Percentiles rank a stretch among this genome's conserved stretches.
These are phyloP conservation scores for Aphaenogaster rudis DNA, from an alignment of 1,140 invertebrate species.

Conservation along the genomic window DNA sequence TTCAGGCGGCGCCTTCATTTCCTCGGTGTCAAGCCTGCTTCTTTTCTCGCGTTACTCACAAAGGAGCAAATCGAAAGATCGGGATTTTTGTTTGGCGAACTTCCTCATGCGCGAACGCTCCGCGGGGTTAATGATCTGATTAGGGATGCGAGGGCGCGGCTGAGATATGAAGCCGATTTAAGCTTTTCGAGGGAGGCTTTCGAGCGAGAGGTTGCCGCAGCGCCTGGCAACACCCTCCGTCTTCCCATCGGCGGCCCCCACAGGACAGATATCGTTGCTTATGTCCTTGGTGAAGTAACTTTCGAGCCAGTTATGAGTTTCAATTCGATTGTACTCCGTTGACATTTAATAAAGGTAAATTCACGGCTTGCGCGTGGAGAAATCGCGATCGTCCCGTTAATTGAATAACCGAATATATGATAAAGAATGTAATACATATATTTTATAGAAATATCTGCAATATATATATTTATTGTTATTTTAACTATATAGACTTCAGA, in stretches of 20 bases:
- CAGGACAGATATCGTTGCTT: slow-evolving; percentile 64
- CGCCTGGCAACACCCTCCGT: slow-evolving; percentile 77
- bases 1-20: slow-evolving; percentile 24
- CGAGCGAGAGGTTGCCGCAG: slow-evolving; percentile 55
- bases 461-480: neutral
- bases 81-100: slow-evolving; percentile 37
- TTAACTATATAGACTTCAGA: neutral
- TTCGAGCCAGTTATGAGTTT: slow-evolving; percentile 66
- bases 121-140: slow-evolving; percentile 78
- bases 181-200: slow-evolving; percentile 74
- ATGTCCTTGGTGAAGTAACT: slow-evolving; percentile 63
- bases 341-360: slow-evolving; percentile 71
- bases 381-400: slow-evolving; percentile 7
- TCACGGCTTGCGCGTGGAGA: neutral
- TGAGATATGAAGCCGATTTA: slow-evolving; percentile 78
- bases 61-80: slow-evolving; percentile 31
- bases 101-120: slow-evolving; percentile 66
- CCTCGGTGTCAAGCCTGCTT: neutral
- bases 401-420: neutral
- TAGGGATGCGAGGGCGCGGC: slow-evolving; percentile 73
- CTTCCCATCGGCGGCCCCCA: neutral
- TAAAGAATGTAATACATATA: neutral
- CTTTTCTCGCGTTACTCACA: slow-evolving; percentile 18
- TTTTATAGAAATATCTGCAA: neutral
- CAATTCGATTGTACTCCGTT: slow-evolving; percentile 65